A percentile compares a stretch with the other conserved stretches of the same genome.
phyloP scores from a whole-genome alignment of 2,113 vertebrate species.

The Capreolus pygargus region DNA sequence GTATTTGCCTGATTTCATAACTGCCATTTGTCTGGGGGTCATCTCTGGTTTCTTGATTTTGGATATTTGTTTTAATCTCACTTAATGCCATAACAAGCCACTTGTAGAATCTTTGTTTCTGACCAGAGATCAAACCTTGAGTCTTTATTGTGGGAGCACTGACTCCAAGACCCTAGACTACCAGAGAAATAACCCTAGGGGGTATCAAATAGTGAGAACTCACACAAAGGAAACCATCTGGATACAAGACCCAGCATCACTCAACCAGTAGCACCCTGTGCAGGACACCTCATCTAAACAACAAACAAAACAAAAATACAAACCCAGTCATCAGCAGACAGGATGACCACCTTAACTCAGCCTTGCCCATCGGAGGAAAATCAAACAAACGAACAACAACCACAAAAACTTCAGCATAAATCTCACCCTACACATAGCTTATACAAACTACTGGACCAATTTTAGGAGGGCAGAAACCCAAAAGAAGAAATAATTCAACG shows the following conservation, averaged over 20 bases:
- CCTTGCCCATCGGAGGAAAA: not conserved
- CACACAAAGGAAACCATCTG: not conserved
- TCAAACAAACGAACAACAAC: not conserved
- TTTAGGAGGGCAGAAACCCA: not conserved
- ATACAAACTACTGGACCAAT: not conserved
- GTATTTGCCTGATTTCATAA: not conserved
- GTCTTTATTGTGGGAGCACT: not conserved
- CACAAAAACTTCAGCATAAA: not conserved
- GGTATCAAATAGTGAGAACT: not conserved
- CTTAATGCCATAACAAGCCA: not conserved
- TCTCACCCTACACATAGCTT: not conserved
- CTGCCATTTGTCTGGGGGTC: not conserved
- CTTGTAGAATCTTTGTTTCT: not conserved
- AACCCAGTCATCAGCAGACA: not conserved
- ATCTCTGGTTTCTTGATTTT: not conserved
- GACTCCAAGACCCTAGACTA: not conserved
- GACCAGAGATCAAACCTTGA: not conserved
- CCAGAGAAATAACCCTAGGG: not conserved
- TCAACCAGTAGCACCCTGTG: not conserved
- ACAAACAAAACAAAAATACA: not conserved
- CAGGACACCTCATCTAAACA: not conserved
- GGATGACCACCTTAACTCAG: not conserved
- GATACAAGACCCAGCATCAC: not conserved
- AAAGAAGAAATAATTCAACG: not conserved
- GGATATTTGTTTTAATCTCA: not conserved